Base-by-base conservation (phyloP, 2,888 invertebrate genomes). In the Uropetala carovei region DNA sequence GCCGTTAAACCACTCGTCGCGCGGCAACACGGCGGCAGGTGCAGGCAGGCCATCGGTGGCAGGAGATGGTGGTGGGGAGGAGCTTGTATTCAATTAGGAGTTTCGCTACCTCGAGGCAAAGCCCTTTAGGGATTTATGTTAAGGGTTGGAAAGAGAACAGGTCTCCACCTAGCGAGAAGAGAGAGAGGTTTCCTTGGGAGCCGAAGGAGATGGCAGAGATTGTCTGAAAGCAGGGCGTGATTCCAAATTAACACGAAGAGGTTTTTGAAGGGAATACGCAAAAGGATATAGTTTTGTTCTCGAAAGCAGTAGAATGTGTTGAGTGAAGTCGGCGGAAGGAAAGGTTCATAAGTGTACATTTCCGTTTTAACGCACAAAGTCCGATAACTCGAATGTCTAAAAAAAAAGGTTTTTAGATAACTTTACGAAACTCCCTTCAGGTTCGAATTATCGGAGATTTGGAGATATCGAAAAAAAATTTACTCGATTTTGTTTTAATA, bases 31-130 rank as follows among this genome's bases (percentile, higher is more conserved):
- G 16, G 75, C 27, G 89, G 64, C 64, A 89, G 43, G 89, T 68
- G 89, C 27, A 18, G 86, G 86, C 16, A 14, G 57, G 14, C 58
- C 57, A 13, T 22, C 58, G n/a, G 59, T 58, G 83, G 83, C 57
- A n/a, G 43, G 43, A 56, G 27, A 27, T 30, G 13, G 27, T 27
- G 30, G 14, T 0, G 58, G 58, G 59, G 27, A 64, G 60, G 43
- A n/a, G 60, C 64, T 89, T 89, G 89, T 89, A 89, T 89, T 89
- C 89, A 89, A 89, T 89, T 89, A 89, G 89, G 89, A 89, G 89
- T 89, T 86, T 86, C 86, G 83, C 56, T 83, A 57, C 83, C 83
- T 83, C 83, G 60, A 43, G 43, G 64, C 64, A 89, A 89, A 89
- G 64, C 89, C 89, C 89, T 89, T 64, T 43, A 43, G 89, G 89